phyloP scores from a whole-genome alignment of 2,113 vertebrate genomes.

The Lucifuga dentata region DNA sequence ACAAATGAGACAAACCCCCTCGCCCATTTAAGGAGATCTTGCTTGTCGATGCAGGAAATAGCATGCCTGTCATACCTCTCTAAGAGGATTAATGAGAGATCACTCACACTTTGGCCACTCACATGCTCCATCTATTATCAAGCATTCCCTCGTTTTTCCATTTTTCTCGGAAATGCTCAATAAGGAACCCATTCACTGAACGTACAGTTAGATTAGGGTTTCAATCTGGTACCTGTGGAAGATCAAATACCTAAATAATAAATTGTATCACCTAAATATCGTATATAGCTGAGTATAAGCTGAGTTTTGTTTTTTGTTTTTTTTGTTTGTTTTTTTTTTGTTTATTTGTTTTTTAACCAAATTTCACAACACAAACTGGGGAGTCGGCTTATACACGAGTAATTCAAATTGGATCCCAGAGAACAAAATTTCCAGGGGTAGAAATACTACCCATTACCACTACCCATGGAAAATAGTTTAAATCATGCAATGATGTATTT shows the following conservation, averaged over 20 bases:
- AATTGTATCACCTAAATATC: constrained; percentile 55
- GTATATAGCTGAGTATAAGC: too few species aligned
- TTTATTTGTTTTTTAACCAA: too few species aligned
- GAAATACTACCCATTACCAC: too few species aligned
- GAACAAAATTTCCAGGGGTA: too few species aligned
- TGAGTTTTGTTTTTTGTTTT: too few species aligned
- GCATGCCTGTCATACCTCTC: constrained; percentile 60
- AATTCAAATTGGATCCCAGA: too few species aligned
- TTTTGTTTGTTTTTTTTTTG: too few species aligned
- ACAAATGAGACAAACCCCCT: constrained; percentile 63
- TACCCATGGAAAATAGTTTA: too few species aligned
- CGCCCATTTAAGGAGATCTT: constrained; percentile 70
- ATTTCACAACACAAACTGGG: too few species aligned
- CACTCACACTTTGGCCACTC: constrained; percentile 48
- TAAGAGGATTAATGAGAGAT: constrained; percentile 62
- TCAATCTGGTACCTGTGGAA: constrained; percentile 51
- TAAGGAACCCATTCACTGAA: background rate
- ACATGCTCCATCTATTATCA: constrained; percentile 45
- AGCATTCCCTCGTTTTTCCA: constrained; percentile 21
- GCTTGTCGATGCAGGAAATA: constrained; percentile 72
- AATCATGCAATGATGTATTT: too few species aligned
- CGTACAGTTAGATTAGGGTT: too few species aligned
- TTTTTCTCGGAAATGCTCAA: constrained; percentile 9
- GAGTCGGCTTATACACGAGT: too few species aligned
- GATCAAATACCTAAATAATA: constrained; percentile 49